Base-by-base conservation (phyloP, 2,797 vertebrate genomes). In the Pangasius krempfi region DNA sequence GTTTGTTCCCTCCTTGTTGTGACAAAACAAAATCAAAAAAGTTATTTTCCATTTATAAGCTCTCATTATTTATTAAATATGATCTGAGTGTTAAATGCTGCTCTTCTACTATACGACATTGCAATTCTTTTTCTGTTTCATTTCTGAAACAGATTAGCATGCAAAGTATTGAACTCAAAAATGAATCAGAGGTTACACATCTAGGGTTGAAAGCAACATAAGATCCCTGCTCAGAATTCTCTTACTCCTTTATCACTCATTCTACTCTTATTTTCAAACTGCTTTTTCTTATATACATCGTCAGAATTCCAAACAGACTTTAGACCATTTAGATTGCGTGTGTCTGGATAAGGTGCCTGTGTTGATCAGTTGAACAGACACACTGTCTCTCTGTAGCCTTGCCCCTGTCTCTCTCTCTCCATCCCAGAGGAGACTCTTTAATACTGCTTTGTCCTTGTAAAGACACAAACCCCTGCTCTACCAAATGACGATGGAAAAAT, bases 361-460 rank as follows among this genome's bases (percentile, higher is more conserved):
- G 73, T 81, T 88, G 90, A 91, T 86, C 86, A 88, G 70, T 5
- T 84, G 62, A 86, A 72, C 22, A 79, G 87, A 89, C 62, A 68
- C 40, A 85, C 25, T 44, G 66, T 86, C 79, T 89, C 40, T 70
- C 75, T 85, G 60, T 75, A 87, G 80, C 40, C 73, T 87, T 66
- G 78, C 54, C 83, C 27, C 10, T 81, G 86, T 84, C 75, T 88
- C 64, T 14, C 50, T 1, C 3, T 62, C 9, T 8, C 68, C 72
- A 27, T 88, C 68, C 86, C 64, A 73, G 66, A 78, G 73, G 88
- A 88, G 86, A 64, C n/a, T 20, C 82, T 88, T 86, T 88, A 88
- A 86, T 86, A 78, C 80, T 80, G 9, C 20, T 80, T 84, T 52
- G 50, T 66, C 89, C 89, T 91, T 91, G 86, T 87, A 88, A 84